phyloP scores from a whole-genome alignment of 2,113 vertebrate genomes.

The Cottus gobio region DNA sequence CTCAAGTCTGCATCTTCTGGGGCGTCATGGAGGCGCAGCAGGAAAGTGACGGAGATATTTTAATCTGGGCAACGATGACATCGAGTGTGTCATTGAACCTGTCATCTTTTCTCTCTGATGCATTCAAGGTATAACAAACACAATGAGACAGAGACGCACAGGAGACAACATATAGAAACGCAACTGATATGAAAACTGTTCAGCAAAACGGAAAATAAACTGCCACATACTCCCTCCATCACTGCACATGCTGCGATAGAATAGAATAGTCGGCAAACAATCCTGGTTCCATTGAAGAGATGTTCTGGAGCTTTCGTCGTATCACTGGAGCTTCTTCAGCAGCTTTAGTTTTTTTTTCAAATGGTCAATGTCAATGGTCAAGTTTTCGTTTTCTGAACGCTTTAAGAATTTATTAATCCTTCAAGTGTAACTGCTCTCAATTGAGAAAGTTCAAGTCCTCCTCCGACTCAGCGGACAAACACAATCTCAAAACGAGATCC shows the following conservation, averaged over 20 bases:
- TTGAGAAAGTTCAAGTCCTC: background rate
- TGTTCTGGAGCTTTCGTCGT: background rate
- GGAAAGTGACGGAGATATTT: constrained; percentile 50
- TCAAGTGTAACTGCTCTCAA: background rate
- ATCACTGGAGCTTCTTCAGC: background rate
- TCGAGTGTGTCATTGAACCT: constrained; percentile 34
- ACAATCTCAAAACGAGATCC: background rate
- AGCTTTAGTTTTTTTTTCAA: background rate
- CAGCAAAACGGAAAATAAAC: background rate
- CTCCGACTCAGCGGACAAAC: background rate
- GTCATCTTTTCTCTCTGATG: constrained; percentile 30
- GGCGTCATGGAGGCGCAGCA: constrained; percentile 54
- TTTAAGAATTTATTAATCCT: background rate
- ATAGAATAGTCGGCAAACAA: background rate
- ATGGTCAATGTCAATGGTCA: no score
- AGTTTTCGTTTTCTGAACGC: background rate
- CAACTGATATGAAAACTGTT: background rate
- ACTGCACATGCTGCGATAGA: background rate
- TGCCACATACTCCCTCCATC: background rate
- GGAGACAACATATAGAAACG: constrained; percentile 9
- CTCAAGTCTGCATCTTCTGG: constrained; percentile 18
- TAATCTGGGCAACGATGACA: constrained; percentile 67
- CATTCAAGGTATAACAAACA: constrained; percentile 41
- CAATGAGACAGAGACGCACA: background rate
- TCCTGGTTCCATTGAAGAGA: background rate